These are phyloP conservation scores for Denticeps clupeoides DNA, from an alignment of 2,797 vertebrate genomes.

Conservation along the genomic window DNA sequence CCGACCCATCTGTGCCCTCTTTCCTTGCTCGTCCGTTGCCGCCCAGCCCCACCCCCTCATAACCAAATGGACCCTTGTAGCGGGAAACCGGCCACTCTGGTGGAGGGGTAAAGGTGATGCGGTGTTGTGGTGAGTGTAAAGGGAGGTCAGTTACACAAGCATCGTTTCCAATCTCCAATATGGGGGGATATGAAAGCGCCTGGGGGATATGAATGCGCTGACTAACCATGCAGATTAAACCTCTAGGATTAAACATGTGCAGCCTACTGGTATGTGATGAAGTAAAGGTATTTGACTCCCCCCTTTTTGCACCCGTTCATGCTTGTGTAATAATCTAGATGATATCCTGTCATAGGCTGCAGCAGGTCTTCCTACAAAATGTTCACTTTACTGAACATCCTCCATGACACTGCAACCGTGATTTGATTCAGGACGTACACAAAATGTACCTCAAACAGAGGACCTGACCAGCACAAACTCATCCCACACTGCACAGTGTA, in stretches of 20 bases:
- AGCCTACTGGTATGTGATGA: neutral
- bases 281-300: neutral
- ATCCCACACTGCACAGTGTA: too few species aligned
- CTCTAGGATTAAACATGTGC: neutral
- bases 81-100: constrained; percentile 20
- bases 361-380: too few species aligned
- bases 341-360: too few species aligned
- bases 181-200: neutral
- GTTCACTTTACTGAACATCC: too few species aligned
- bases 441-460: too few species aligned
- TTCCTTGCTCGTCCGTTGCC: neutral
- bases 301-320: too few species aligned
- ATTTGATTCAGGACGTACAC: too few species aligned
- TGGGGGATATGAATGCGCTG: neutral
- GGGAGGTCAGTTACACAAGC: neutral
- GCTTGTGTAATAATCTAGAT: too few species aligned
- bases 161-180: neutral
- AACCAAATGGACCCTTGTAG: constrained; percentile 13
- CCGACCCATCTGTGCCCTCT: constrained; percentile 27
- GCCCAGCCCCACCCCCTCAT: neutral
- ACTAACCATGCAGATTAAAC: too few species aligned
- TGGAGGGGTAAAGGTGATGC: neutral
- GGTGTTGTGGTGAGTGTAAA: neutral
- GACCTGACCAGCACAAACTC: too few species aligned
- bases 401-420: too few species aligned